These are phyloP conservation scores for Apogon hyalosoma DNA, from an alignment of 2,797 vertebrate species.

Conservation along the genomic window DNA sequence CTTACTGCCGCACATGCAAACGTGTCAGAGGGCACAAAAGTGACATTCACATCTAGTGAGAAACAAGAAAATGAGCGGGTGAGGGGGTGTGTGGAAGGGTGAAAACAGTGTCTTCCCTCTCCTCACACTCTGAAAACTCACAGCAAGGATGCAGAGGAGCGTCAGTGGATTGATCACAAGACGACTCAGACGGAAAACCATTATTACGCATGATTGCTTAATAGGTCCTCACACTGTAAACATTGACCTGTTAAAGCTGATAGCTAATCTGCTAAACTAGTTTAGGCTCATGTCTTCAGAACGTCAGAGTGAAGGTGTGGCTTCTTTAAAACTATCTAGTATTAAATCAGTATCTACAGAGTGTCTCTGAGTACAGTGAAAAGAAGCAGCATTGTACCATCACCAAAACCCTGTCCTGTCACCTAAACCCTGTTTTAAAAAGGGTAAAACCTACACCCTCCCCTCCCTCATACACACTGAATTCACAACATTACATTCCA, in stretches of 20 bases:
- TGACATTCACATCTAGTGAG: conserved; percentile 68
- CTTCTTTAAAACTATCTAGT: conserved; percentile 52
- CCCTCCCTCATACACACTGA: conserved; percentile 40
- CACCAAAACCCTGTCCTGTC: conserved; percentile 49
- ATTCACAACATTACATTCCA: conserved; percentile 61
- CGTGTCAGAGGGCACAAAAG: conserved; percentile 59
- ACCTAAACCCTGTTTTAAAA: conserved; percentile 53
- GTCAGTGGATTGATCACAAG: conserved; percentile 28
- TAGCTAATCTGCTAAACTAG: conserved; percentile 50
- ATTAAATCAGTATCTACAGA: conserved; percentile 56
- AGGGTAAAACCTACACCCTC: conserved; percentile 15
- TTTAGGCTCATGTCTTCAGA: conserved; percentile 53
- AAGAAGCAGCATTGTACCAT: conserved; percentile 79
- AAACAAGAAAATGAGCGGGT: conserved; percentile 21
- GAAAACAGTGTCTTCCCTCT: conserved; percentile 40
- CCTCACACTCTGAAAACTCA: conserved; percentile 20
- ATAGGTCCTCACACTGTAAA: conserved; percentile 80
- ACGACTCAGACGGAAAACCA: conserved; percentile 74
- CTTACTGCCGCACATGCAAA: conserved; percentile 79
- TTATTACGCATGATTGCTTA: conserved; percentile 61
- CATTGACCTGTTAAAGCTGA: conserved; percentile 80
- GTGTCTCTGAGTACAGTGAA: conserved; percentile 58
- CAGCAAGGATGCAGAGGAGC: conserved; percentile 32
- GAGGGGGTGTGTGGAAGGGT: conserved; percentile 18
- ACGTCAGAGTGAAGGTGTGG: conserved; percentile 37